phyloP scores from a whole-genome alignment of 2,888 invertebrate genomes.

The Hydrotaea diabolus region DNA sequence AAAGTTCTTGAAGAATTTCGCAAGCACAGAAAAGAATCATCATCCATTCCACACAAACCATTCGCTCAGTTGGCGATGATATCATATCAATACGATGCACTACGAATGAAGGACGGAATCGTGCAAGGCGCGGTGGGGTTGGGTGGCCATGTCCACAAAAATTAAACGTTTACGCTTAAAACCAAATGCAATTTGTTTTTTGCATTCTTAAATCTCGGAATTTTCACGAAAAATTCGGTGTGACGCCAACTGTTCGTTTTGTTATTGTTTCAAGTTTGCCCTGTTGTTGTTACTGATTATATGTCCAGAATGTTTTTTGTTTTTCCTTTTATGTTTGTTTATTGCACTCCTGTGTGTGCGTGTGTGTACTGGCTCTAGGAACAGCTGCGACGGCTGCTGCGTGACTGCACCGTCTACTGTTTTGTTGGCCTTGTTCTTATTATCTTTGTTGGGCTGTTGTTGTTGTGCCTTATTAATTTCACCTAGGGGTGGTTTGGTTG shows the following conservation, averaged over 20 bases:
- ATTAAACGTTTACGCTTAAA: no score
- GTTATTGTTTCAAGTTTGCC: conserved; percentile 1
- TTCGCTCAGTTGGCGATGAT: not conserved
- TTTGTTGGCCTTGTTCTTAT: not conserved
- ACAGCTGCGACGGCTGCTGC: conserved; percentile 24
- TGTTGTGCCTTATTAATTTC: not conserved
- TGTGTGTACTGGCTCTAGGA: not conserved
- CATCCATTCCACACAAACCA: not conserved
- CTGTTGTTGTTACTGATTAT: not conserved
- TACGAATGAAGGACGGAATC: not conserved
- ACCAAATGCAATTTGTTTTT: not conserved
- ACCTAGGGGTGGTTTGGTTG: conserved; percentile 4
- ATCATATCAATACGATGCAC: not conserved
- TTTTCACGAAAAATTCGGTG: not conserved
- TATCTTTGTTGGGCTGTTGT: not conserved
- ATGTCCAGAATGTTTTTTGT: not conserved
- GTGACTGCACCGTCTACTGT: conserved; percentile 10
- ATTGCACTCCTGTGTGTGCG: not conserved
- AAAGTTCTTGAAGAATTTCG: not conserved
- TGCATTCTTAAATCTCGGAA: not conserved
- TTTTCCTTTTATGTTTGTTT: not conserved
- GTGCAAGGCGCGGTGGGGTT: not conserved
- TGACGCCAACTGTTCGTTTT: not conserved
- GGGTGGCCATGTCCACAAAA: not conserved
- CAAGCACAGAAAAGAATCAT: not conserved